Base-by-base conservation (phyloP, 2,888 invertebrate species). In the Teleiodes luculella region DNA sequence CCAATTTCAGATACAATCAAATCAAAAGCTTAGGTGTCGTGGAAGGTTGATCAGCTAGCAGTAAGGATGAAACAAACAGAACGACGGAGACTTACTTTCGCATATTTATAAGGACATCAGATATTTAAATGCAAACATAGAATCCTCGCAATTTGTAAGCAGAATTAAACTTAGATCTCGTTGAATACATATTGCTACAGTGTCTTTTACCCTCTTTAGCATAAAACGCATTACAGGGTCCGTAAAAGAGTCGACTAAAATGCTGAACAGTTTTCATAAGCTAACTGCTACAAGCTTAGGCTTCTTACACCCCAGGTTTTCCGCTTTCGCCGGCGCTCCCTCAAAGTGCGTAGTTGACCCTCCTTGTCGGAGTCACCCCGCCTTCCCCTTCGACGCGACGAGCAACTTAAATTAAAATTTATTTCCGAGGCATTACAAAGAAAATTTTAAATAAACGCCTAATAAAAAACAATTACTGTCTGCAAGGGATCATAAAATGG, bases 401-500 rank as follows among this genome's bases (percentile, higher is more conserved):
- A 67, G 68, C 74, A 67, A 69, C 70, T 70, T 70, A 78, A 78
- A 83, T 80, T 76, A 76, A 76, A 78, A 81, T 80, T 75, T 73
- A 72, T 74, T 70, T 70, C 65, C 66, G 66, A 63, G 67, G 67
- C 67, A 66, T 65, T 66, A 68, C 66, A 63, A 64, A 62, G 62
- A 64, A 62, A 62, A 55, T 56, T 60, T 55, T 60, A 63, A 63
- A 63, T 57, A 63, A 64, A 63, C 62, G 65, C 60, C 54, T 63
- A 62, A 61, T 64, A 59, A 54, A 54, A 66, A 65, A 65, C 63
- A 68, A 67, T 68, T 67, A 66, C 60, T 57, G 62, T 60, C 62
- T 56, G 54, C 39, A n/a, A 16, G 20, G 43, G 18, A 41, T 41
- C 51, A 41, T 54, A 55, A 24, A 24, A 57, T 55, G 52, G 48